These are phyloP conservation scores for Nephrotoma appendiculata DNA, from an alignment of 2,888 invertebrate genomes.

Conservation along the genomic window DNA sequence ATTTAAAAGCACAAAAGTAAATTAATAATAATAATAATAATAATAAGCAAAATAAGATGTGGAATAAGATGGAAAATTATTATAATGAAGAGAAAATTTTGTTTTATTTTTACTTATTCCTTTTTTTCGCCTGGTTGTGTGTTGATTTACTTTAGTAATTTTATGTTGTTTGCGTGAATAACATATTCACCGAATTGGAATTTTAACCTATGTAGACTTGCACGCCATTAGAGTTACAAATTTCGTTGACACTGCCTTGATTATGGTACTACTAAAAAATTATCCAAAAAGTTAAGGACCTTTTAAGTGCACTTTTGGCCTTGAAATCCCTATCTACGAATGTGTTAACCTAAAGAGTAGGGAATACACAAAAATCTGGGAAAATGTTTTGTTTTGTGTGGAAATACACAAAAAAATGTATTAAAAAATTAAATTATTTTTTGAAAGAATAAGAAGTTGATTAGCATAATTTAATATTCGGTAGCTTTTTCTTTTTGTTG, in stretches of 20 bases:
- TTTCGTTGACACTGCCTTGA: no score
- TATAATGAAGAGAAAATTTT: not conserved
- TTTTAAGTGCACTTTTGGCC: not conserved
- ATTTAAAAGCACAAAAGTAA: not conserved
- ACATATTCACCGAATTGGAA: not conserved
- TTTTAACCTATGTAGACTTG: no score
- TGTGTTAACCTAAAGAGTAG: not conserved
- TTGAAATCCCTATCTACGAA: not conserved
- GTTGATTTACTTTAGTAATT: not conserved
- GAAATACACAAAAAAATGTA: not conserved
- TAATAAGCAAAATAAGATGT: not conserved
- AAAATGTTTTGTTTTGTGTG: not conserved
- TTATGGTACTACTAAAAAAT: no score
- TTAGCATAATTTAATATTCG: not conserved
- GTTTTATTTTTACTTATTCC: not conserved
- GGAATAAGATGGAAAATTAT: not conserved
- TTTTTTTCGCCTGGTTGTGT: not conserved
- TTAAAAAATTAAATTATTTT: not conserved
- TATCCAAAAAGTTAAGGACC: no score
- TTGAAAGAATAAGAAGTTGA: not conserved
- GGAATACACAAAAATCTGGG: not conserved
- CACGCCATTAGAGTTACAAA: no score
- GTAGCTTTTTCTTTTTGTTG: not conserved
- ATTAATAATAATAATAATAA: not conserved
- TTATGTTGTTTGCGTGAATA: not conserved